These are phyloP conservation scores for Diadegma fenestrale DNA, from an alignment of 2,888 invertebrate genomes.

Conservation along the genomic window DNA sequence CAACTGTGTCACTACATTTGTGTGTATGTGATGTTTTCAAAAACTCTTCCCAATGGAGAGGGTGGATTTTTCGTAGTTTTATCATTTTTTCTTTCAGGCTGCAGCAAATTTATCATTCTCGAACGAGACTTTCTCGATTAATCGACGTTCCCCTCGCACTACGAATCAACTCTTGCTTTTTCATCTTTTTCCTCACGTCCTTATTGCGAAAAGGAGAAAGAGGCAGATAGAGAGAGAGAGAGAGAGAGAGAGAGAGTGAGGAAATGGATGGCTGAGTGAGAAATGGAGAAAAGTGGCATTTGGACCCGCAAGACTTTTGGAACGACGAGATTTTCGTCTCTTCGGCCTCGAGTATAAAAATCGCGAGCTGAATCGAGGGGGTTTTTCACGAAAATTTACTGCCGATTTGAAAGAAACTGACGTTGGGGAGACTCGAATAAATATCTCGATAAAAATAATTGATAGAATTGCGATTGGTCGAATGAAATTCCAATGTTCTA, in stretches of 20 bases:
- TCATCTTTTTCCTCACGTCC: slow-evolving; percentile 36
- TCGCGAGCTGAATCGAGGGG: not conserved
- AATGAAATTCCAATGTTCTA: slow-evolving; percentile 42
- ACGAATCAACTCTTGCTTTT: slow-evolving; percentile 29
- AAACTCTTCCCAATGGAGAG: slow-evolving; percentile 34
- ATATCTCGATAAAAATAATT: slow-evolving; percentile 29
- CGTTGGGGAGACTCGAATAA: not conserved
- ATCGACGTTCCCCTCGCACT: slow-evolving; percentile 56
- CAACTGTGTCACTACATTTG: slow-evolving; percentile 67
- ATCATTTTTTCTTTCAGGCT: slow-evolving; percentile 41
- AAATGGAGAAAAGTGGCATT: slow-evolving; percentile 32
- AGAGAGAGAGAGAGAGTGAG: slow-evolving; percentile 17
- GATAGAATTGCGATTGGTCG: slow-evolving; percentile 27
- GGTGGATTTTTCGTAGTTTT: slow-evolving; percentile 44
- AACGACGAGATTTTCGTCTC: slow-evolving; percentile 21
- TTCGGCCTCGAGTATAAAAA: not conserved
- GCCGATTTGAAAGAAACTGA: not conserved
- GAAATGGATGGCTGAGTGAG: not conserved
- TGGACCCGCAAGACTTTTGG: slow-evolving; percentile 56
- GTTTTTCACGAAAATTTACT: not conserved
- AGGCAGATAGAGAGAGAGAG: slow-evolving; percentile 17
- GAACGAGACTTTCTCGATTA: slow-evolving; percentile 55
- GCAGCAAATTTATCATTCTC: slow-evolving; percentile 56
- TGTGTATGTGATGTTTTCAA: slow-evolving; percentile 45
- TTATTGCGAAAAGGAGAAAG: slow-evolving; percentile 16